These are phyloP conservation scores for Cheilosia impressa DNA, from an alignment of 2,888 invertebrate genomes.

Conservation along the genomic window DNA sequence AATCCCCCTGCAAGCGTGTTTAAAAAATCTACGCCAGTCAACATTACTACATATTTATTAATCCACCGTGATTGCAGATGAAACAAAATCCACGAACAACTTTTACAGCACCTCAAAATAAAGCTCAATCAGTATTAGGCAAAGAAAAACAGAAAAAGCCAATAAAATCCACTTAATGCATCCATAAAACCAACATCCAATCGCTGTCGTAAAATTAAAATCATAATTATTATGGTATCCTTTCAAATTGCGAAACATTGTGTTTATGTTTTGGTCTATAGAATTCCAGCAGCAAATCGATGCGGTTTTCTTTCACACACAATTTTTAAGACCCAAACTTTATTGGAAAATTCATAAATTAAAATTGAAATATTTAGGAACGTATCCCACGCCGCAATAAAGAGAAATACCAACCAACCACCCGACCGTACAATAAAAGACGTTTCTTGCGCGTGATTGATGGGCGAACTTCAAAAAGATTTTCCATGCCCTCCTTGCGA, in stretches of 20 bases:
- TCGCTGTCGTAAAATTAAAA: conserved; percentile 26
- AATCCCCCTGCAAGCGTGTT: no score
- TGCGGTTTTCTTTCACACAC: not conserved
- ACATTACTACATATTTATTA: no score
- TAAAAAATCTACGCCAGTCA: no score
- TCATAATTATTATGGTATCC: not conserved
- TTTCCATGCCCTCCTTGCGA: conserved; percentile 1
- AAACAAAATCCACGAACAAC: no score
- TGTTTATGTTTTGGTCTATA: not conserved
- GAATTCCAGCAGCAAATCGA: not conserved
- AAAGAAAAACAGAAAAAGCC: no score
- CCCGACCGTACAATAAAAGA: not conserved
- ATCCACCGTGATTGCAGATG: no score
- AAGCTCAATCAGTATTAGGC: no score
- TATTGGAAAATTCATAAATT: conserved; percentile 22
- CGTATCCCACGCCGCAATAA: conserved; percentile 12
- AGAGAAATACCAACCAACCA: not conserved
- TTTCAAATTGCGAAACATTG: not conserved
- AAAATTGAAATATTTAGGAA: conserved; percentile 34
- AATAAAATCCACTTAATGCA: not conserved
- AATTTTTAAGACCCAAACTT: not conserved
- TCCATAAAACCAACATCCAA: conserved; percentile 29
- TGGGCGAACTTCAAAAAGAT: conserved; percentile 21
- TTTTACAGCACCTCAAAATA: no score
- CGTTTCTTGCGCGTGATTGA: conserved; percentile 24